Evolutionary conservation across 2,113 vertebrate genomes (phyloP), one percentile per base, ranked within the genome.

Genomic region (Bubo bubo): DNA sequence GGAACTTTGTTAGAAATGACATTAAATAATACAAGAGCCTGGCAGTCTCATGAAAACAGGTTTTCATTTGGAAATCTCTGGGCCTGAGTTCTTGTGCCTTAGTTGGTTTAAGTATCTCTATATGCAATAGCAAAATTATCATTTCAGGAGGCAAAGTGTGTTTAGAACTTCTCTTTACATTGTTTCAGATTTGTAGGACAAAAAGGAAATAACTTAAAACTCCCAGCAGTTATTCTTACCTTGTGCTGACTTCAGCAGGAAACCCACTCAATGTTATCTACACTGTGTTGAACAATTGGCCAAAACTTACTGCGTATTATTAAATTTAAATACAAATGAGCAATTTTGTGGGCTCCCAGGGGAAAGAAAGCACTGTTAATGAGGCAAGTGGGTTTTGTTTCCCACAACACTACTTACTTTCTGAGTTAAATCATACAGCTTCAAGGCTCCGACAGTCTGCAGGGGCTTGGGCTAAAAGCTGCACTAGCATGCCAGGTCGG

Each of bases 81-180:
- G 19, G 26, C 16, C 18, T 14, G 26, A 85, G 63, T 30, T 76
- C 47, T 63, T n/a, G 56, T 4, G 17, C 20, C 28, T 49, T 39
- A 30, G 20, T 16, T 62, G 17, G 14, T 35, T 52, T 58, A 63
- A 28, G 9, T 37, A 28, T 73, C 58, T 85, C 37, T 75, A 27
- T 20, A 13, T 10, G 6, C 27, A n/a, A 14, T 3, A 59, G 52
- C 2, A 26, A 74, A 77, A n/a, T 0, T 11, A 24, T 5, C 0
- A 52, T 50, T 87, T 91, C n/a, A 55, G 80, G 27, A 74, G 18
- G 22, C 8, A 72, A 55, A 41, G 12, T 30, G 59, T 58, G 12
- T 50, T 73, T 66, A 20, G 26, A 58, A 41, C 34, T 43, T 83
- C 10, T 76, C 32, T 75, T 62, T 63, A 64, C 3, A 11, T 11